phyloP scores from a whole-genome alignment of 2,797 vertebrate genomes.

The Rhyacichthys aspro region DNA sequence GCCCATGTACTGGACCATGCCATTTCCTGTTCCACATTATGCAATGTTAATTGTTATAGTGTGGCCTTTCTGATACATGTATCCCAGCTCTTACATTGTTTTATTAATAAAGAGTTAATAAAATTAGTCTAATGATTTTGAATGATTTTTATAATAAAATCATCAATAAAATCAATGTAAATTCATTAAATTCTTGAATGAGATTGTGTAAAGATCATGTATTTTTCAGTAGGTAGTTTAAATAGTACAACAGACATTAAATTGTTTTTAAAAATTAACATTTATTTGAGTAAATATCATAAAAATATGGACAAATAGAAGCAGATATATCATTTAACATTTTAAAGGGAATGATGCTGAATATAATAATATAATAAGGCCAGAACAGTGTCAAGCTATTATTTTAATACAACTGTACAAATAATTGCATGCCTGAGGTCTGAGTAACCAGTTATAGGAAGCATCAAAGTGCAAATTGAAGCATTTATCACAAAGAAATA shows the following conservation, averaged over 20 bases:
- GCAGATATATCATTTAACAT: too few species aligned
- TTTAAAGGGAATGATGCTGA: not conserved
- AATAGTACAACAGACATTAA: too few species aligned
- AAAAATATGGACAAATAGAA: too few species aligned
- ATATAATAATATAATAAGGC: not conserved
- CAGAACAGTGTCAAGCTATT: not conserved
- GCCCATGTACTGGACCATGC: slow-evolving; percentile 25
- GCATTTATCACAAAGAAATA: not conserved
- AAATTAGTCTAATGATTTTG: slow-evolving; percentile 39
- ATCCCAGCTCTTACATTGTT: slow-evolving; percentile 61
- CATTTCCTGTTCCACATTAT: slow-evolving; percentile 26
- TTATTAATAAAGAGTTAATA: slow-evolving; percentile 79
- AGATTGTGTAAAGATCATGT: too few species aligned
- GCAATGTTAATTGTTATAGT: slow-evolving; percentile 48
- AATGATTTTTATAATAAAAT: not conserved
- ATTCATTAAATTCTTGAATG: too few species aligned
- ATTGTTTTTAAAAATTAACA: too few species aligned
- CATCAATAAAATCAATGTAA: not conserved
- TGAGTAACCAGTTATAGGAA: not conserved
- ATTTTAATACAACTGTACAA: not conserved
- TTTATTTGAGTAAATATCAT: too few species aligned
- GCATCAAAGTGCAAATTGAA: not conserved
- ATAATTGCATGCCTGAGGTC: not conserved
- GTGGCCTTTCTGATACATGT: slow-evolving; percentile 63
- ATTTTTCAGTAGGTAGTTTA: too few species aligned